Base-by-base conservation (phyloP, 2,797 vertebrate genomes). In the Alauda arvensis region DNA sequence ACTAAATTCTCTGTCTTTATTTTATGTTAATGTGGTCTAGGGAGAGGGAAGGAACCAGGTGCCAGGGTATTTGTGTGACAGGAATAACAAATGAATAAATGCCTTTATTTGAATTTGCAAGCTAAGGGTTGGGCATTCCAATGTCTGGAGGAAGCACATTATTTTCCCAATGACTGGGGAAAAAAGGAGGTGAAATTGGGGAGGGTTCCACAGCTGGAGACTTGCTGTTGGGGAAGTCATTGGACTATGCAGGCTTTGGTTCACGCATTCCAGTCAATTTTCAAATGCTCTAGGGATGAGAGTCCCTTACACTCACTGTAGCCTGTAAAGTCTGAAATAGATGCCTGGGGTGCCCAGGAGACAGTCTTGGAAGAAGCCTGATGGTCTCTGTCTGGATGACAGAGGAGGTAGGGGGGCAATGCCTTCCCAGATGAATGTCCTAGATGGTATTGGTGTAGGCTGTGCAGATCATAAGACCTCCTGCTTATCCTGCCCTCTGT, bases 181-280 rank as follows among this genome's bases (percentile, higher is more conserved):
- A 61, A 33, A 63, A 91, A 93, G 86, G 83, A 77, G 79, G 78
- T 31, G 0, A 85, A 69, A 81, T 1, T 3, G 8, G 42, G 65
- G 71, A 69, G 46, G 74, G 52, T 77, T 89, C 86, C 75, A 79
- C 86, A 91, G 89, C 86, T 87, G 85, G 91, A 92, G 63, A 72
- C 67, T 94, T 90, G 85, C 76, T 9, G 7, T 18, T 86, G 56
- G 9, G 61, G 75, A 82, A 90, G 82, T 91, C 82, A 60, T 16
- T 80, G 75, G 85, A 77, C 89, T 89, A 70, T 85, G 75, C 83
- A 83, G 76, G 79, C 84, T 93, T 94, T 87, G 83, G 77, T 93
- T 95, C 86, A 91, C 0, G 46, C 95, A 95, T 96, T 96, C 95
- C 95, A 93, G 76, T 94, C 95, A 94, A 56, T 95, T 94, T 96